A percentile compares a stretch with the other conserved stretches of the same genome.
These are phyloP conservation scores for Campylomormyrus numenius DNA, from an alignment of 2,113 vertebrate genomes.

Conservation along the genomic window DNA sequence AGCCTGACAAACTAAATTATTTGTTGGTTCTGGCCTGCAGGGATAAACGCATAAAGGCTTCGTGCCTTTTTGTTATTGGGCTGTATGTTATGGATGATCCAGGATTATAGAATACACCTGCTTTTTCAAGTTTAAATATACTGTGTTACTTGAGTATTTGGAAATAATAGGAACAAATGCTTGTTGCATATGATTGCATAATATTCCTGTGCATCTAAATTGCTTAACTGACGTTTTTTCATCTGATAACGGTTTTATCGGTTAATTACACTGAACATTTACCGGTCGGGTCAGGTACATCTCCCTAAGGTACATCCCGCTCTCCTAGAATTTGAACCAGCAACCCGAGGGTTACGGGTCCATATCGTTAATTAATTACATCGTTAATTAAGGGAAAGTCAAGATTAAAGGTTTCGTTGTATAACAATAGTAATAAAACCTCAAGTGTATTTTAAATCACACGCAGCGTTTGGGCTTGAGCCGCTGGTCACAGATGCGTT, in stretches of 20 bases:
- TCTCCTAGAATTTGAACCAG: not conserved
- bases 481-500: not conserved
- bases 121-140: not conserved
- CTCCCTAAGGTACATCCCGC: not conserved
- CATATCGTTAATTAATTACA: not conserved
- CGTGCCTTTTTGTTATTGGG: not conserved
- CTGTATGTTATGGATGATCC: not conserved
- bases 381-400: not conserved
- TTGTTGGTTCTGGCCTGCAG: slow-evolving; percentile 1
- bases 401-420: not conserved
- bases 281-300: not conserved
- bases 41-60: not conserved
- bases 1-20: not conserved
- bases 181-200: not conserved
- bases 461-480: not conserved
- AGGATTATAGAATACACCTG: not conserved
- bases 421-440: not conserved
- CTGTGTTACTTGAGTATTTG: not conserved
- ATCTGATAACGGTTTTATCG: not conserved
- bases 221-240: not conserved
- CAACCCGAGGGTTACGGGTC: not conserved
- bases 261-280: not conserved
- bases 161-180: not conserved
- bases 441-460: not conserved
- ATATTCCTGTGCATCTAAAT: not conserved